These are phyloP conservation scores for Lethocerus indicus DNA, from an alignment of 1,140 invertebrate species.

Conservation along the genomic window DNA sequence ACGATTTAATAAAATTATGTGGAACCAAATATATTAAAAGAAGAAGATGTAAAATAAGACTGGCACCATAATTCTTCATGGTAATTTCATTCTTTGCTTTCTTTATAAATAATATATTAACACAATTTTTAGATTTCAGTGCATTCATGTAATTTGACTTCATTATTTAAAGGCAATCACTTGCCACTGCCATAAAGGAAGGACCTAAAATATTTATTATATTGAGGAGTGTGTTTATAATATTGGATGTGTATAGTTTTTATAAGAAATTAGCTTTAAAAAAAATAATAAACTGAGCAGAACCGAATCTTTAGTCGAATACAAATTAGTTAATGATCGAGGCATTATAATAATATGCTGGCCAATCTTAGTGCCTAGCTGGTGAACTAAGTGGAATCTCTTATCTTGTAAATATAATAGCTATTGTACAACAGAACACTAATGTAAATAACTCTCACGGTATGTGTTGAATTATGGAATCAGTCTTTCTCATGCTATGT, in stretches of 20 bases:
- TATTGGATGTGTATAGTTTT: slow-evolving; percentile 11
- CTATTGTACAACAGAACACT: slow-evolving; percentile 7
- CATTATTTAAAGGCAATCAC: slow-evolving; percentile 13
- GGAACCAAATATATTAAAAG: background rate
- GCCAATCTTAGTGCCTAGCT: slow-evolving; percentile 11
- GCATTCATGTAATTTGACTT: background rate
- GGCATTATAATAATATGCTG: slow-evolving; percentile 3
- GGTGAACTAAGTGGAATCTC: slow-evolving; percentile 8
- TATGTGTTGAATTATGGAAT: slow-evolving; percentile 16
- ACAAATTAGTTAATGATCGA: slow-evolving; percentile 1
- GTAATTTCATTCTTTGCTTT: slow-evolving; percentile 5
- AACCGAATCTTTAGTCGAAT: slow-evolving; percentile 7
- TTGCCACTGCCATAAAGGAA: slow-evolving; percentile 16
- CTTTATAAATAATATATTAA: slow-evolving; percentile 1
- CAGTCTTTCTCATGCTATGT: slow-evolving; percentile 14
- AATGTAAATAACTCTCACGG: slow-evolving; percentile 10
- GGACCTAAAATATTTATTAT: slow-evolving; percentile 14
- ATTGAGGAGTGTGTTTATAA: slow-evolving; percentile 10
- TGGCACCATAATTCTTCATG: slow-evolving; percentile 16
- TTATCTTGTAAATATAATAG: slow-evolving; percentile 5
- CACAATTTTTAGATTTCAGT: background rate
- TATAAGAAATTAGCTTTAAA: slow-evolving; percentile 9
- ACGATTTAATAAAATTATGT: background rate
- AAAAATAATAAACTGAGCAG: slow-evolving; percentile 5
- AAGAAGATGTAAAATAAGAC: slow-evolving; percentile 6